Base-by-base conservation (phyloP, 2,888 invertebrate genomes). In the Panorpa germanica region DNA sequence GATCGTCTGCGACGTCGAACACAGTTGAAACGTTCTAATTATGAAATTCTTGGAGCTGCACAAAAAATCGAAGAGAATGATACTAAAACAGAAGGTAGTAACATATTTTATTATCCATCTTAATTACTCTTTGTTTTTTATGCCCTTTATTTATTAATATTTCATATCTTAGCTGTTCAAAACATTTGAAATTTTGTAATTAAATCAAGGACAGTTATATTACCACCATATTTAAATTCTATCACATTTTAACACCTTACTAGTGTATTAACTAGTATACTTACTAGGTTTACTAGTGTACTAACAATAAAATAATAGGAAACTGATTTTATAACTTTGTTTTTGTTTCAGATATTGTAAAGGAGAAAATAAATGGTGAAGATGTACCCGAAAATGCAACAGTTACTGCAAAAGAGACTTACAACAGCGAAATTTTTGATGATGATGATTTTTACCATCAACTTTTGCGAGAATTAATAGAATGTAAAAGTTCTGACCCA, bases 361-460 rank as follows among this genome's bases (percentile, higher is more conserved):
- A 41, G 2, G 38, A 43, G 3, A 43, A 38, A 11, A 50, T 40
- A 31, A 48, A 48, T 28, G 45, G 55, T n/a, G 53, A 53, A 39
- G 30, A 34, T 4, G 50, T 49, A 35, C 43, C 43, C 3, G 38
- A 45, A 4, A 43, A 36, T 8, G 50, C 42, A 39, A 46, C 50
- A 29, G 45, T 54, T 11, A 56, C 54, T 38, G 54, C 59, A 28
- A 46, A 55, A 34, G 66, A 67, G 39, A 70, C 74, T 40, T 68
- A 71, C 38, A 73, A 82, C 44, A 45, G 61, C 0, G 82, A 95
- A 55, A 81, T 95, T 43, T 96, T 86, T 56, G 93, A 96, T 50
- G 96, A 96, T 47, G 82, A 81, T 43, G 96, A 96, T 49, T 96
- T 96, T 51, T 96, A 96, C 53, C 91, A 93, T 52, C 85, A 90